These are phyloP conservation scores for Sussaba pulchella DNA, from an alignment of 2,888 invertebrate species.

Conservation along the genomic window DNA sequence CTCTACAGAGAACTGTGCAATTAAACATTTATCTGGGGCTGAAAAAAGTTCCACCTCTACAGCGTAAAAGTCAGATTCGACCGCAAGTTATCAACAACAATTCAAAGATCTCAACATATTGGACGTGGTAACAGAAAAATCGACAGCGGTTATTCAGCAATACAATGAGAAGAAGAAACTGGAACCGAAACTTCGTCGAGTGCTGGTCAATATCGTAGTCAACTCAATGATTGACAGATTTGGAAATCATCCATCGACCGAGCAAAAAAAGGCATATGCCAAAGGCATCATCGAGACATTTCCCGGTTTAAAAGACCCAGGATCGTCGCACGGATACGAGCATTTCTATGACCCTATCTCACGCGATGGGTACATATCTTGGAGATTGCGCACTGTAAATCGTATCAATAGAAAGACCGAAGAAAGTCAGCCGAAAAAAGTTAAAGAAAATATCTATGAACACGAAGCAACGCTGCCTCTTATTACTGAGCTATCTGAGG, in stretches of 20 bases:
- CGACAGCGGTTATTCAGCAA: slow-evolving; percentile 41
- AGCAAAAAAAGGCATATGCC: not conserved
- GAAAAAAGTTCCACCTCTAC: too few relatives aligned
- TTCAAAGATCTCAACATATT: slow-evolving; percentile 15
- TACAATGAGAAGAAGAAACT: slow-evolving; percentile 26
- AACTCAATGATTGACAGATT: slow-evolving; percentile 49
- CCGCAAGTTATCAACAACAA: not conserved
- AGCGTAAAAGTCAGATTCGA: not conserved
- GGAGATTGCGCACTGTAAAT: slow-evolving; percentile 61
- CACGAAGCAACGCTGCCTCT: too few relatives aligned
- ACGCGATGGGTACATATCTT: slow-evolving; percentile 57
- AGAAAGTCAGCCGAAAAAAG: not conserved
- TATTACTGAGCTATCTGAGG: not conserved
- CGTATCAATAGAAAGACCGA: too few relatives aligned
- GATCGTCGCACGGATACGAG: not conserved
- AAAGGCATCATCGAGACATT: not conserved
- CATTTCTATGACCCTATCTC: slow-evolving; percentile 60
- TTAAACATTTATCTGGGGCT: too few relatives aligned
- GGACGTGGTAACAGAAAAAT: not conserved
- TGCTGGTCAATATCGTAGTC: slow-evolving; percentile 53
- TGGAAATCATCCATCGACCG: not conserved
- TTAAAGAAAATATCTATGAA: too few relatives aligned
- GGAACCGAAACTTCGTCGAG: slow-evolving; percentile 29
- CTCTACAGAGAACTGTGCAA: too few relatives aligned
- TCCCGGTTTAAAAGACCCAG: not conserved